Base-by-base conservation (phyloP, 2,797 vertebrate species). In the Macroramphosus scolopax region DNA sequence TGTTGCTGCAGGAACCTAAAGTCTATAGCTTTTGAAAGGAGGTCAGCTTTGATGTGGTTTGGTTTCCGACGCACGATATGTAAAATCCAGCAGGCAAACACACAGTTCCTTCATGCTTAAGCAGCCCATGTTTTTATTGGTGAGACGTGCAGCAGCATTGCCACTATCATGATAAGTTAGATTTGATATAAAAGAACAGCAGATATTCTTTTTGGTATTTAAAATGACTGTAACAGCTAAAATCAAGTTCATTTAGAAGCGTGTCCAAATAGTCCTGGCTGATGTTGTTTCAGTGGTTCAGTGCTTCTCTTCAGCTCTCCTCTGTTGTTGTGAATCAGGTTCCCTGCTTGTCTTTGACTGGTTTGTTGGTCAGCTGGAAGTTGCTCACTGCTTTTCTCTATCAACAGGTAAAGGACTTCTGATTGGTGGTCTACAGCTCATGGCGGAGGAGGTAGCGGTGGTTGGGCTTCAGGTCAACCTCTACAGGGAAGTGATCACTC, bases 401-500 rank as follows among this genome's bases (percentile, higher is more conserved):
- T n/a, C n/a, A n/a, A n/a, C n/a, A 6, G 6, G 20, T 22, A 6
- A 3, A 22, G 20, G 20, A 22, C 20, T 6, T 22, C 12, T 32
- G n/a, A 5, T 20, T 2, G 22, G 59, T 2, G 38, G 44, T 50
- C 59, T 74, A 92, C 32, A 92, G 88, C 63, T 92, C 91, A 14
- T 84, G 55, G 24, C 76, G 86, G 24, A 82, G 64, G 6, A 84
- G 72, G 63, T 87, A 83, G 24, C 73, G 84, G 8, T 87, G 84
- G 33, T 68, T 88, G 18, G 85, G 63, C 54, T 84, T 91, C 47
- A 93, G 79, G 48, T 92, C 88, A 14, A 92, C 91, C 60, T 94
- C 92, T 1, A 94, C 90, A 13, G 92, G 92, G 62, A 90, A 94
- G 59, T 93, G 92, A 52, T 94, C 92, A 10, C 92, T 94, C 57